Conservation (phyloP, 2,888 invertebrate genomes). For the Macrosiphum euphorbiae region DNA sequence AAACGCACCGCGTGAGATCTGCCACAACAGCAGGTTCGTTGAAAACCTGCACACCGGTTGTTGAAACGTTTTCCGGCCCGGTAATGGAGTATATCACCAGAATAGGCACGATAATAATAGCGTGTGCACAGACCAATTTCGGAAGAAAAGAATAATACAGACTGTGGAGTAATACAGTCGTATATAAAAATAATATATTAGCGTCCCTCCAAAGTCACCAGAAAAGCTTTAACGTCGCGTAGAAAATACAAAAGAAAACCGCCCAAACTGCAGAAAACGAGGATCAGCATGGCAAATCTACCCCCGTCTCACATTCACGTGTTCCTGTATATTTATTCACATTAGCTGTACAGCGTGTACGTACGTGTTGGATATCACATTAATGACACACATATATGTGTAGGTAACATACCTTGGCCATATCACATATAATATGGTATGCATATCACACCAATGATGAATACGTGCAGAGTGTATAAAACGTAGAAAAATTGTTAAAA, state of each 20-base stretch:
- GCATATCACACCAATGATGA: conserved; percentile 1
- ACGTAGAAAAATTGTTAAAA: background rate
- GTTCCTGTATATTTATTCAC: background rate
- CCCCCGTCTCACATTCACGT: background rate
- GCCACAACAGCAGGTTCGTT: background rate
- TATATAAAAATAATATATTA: background rate
- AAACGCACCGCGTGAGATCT: background rate
- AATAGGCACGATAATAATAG: background rate
- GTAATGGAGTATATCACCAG: background rate
- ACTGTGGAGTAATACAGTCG: background rate
- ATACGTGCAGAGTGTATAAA: background rate
- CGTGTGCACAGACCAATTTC: background rate
- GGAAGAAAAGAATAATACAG: background rate
- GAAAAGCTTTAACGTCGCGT: background rate
- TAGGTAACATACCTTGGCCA: background rate
- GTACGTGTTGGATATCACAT: conserved; percentile 17
- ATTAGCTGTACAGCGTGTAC: background rate
- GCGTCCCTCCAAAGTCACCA: background rate
- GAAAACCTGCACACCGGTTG: background rate
- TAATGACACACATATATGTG: background rate
- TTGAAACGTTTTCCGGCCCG: background rate
- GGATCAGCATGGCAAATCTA: background rate
- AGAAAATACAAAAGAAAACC: background rate
- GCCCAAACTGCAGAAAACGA: background rate
- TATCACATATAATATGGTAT: background rate